Percentiles rank a stretch among this genome's conserved stretches.
Conservation (phyloP, 2,797 vertebrate genomes). For the Tapirus indicus region DNA sequence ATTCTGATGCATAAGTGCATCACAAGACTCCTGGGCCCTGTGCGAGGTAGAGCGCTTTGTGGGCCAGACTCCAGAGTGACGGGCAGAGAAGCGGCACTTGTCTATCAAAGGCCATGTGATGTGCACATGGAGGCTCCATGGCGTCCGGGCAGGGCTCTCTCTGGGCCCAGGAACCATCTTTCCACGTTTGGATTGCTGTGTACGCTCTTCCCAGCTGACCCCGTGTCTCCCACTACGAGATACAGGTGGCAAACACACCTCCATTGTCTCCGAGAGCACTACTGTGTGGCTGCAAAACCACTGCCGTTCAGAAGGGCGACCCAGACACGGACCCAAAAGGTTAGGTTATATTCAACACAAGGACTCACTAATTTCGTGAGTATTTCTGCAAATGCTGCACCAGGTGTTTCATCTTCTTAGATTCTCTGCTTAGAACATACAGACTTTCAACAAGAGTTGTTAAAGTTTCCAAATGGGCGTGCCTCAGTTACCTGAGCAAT, state of each 20-base stretch:
- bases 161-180: background rate
- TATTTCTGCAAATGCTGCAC: background rate
- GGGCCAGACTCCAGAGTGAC: background rate
- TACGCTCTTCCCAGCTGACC: background rate
- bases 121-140: rapidly evolving
- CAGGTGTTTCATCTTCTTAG: background rate
- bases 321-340: background rate
- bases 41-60: background rate
- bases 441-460: background rate
- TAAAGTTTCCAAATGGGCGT: background rate
- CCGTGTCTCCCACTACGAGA: background rate
- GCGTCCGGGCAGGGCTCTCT: rapidly evolving
- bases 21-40: background rate
- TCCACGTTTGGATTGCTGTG: background rate
- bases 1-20: background rate
- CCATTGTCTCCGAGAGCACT: background rate
- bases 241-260: background rate
- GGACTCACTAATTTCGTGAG: background rate
- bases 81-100: background rate
- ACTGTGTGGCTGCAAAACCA: background rate
- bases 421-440: background rate
- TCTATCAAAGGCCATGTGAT: rapidly evolving
- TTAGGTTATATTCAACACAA: background rate
- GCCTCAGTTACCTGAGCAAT: background rate
- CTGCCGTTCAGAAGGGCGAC: background rate